phyloP scores from a whole-genome alignment of 1,140 invertebrate species.

The Hyposmocoma kahamanoa region DNA sequence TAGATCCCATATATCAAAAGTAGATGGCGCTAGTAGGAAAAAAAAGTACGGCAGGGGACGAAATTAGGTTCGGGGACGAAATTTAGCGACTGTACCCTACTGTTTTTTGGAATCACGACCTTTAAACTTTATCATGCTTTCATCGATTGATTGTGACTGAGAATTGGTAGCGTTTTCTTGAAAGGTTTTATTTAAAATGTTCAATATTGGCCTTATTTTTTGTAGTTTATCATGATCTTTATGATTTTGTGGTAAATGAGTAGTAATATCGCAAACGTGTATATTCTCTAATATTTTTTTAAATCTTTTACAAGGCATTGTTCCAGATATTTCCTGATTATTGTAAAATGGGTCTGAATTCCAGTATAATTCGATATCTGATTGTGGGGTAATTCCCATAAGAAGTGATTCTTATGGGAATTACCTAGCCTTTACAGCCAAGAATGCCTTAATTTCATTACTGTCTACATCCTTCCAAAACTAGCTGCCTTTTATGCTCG shows the following conservation, averaged over 20 bases:
- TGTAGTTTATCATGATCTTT: constrained; percentile 16
- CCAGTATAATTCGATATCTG: constrained; percentile 23
- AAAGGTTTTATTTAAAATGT: constrained; percentile 16
- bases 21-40: not conserved
- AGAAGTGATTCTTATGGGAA: no score
- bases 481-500: not conserved
- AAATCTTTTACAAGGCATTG: constrained; percentile 19
- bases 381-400: constrained; percentile 15
- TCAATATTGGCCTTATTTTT: constrained; percentile 17
- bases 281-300: constrained; percentile 20
- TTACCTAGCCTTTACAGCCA: constrained; percentile 17
- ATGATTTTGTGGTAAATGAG: constrained; percentile 7
- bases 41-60: not conserved
- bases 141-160: constrained; percentile 10
- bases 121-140: constrained; percentile 18
- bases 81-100: not conserved
- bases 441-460: constrained; percentile 17
- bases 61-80: not conserved
- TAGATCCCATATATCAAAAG: not conserved
- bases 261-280: constrained; percentile 17
- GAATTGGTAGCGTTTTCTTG: constrained; percentile 15
- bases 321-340: constrained; percentile 14
- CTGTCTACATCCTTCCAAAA: constrained; percentile 4
- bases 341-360: constrained; percentile 20
- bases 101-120: constrained; percentile 6